phyloP scores from a whole-genome alignment of 2,888 invertebrate genomes.

The Drosophila prostipennis region DNA sequence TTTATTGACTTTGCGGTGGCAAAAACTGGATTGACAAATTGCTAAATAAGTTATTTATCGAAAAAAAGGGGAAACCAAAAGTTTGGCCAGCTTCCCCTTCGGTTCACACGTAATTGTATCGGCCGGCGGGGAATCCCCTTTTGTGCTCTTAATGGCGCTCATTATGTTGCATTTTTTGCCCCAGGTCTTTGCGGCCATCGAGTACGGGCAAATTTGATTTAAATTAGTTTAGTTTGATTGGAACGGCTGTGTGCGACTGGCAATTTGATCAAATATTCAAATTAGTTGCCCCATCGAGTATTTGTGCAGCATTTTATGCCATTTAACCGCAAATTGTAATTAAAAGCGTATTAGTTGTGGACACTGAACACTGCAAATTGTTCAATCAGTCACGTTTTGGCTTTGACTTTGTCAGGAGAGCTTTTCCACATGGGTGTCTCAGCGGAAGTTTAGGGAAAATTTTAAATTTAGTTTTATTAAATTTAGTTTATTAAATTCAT shows the following conservation, averaged over 20 bases:
- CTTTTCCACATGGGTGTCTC: not conserved
- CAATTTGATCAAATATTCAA: conserved; percentile 50
- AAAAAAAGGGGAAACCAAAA: conserved; percentile 39
- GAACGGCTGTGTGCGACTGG: conserved; percentile 8
- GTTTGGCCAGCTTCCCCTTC: conserved; percentile 8
- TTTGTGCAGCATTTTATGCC: conserved; percentile 32
- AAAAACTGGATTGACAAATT: conserved; percentile 69
- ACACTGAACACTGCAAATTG: conserved; percentile 20
- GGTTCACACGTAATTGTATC: conserved; percentile 40
- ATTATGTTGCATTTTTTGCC: conserved; percentile 55
- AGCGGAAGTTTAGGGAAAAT: not conserved
- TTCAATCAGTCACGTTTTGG: conserved; percentile 37
- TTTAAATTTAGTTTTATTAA: no score
- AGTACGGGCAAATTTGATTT: conserved; percentile 46
- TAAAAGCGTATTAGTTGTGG: conserved; percentile 49
- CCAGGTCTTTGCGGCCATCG: conserved; percentile 17
- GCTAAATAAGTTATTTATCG: conserved; percentile 46
- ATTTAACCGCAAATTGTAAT: conserved; percentile 60
- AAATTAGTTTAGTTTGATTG: conserved; percentile 66
- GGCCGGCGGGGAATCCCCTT: conserved; percentile 26
- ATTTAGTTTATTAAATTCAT: not conserved
- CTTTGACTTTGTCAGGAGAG: conserved; percentile 2
- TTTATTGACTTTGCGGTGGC: conserved; percentile 66
- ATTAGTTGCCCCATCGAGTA: conserved; percentile 39
- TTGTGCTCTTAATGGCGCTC: conserved; percentile 48